phyloP scores from a whole-genome alignment of 1,140 invertebrate genomes.

The Caligus rogercresseyi region DNA sequence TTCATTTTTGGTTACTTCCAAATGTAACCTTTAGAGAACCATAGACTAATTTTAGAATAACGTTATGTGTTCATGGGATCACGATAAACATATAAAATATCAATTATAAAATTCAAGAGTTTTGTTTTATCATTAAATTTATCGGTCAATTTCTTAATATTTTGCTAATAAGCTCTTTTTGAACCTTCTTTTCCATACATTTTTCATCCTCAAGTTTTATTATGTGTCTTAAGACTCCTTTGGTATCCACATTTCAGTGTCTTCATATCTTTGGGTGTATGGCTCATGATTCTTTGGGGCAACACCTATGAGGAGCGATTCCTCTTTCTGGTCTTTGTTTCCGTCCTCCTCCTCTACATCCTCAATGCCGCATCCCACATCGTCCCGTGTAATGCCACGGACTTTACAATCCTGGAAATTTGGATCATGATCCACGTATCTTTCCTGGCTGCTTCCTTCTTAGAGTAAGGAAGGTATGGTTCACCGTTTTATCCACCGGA shows the following conservation, averaged over 20 bases:
- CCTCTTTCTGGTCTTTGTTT: background rate
- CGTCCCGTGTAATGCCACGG: background rate
- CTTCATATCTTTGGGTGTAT: background rate
- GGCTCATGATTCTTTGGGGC: background rate
- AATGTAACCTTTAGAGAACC: no score
- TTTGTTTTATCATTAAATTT: no score
- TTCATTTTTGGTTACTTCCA: no score
- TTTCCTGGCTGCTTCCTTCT: background rate
- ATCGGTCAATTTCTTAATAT: background rate
- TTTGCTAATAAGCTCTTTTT: background rate
- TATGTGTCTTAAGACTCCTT: no score
- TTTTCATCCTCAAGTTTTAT: no score
- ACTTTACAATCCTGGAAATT: background rate
- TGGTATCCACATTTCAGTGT: background rate
- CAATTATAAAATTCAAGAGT: no score
- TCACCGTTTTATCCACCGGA: no score
- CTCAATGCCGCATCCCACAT: background rate
- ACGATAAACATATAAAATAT: no score
- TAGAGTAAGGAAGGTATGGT: no score
- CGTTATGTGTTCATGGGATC: no score
- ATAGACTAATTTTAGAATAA: no score
- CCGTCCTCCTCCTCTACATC: background rate
- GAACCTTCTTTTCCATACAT: no score
- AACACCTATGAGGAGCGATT: background rate
- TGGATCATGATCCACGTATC: background rate